A percentile compares a stretch with the other conserved stretches of the same genome.
phyloP scores from a whole-genome alignment of 2,888 invertebrate genomes.

The Idaea dimidiata region DNA sequence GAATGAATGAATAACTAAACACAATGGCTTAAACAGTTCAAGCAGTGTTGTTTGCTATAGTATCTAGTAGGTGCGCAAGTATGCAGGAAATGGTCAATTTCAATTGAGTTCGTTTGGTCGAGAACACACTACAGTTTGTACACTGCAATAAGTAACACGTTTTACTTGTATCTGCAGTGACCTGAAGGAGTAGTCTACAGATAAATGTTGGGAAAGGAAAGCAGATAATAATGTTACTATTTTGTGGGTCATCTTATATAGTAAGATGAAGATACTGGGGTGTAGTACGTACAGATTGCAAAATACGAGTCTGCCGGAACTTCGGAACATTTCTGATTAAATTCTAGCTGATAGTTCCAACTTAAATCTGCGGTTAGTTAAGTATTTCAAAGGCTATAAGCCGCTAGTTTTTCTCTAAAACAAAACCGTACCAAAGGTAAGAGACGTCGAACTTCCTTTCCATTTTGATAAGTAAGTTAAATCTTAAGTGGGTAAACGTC shows the following conservation, averaged over 20 bases:
- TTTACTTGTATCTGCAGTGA: not conserved
- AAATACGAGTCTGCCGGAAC: not conserved
- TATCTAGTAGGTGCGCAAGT: conserved; percentile 3
- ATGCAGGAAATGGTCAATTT: conserved; percentile 26
- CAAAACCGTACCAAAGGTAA: not conserved
- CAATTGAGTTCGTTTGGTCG: conserved; percentile 14
- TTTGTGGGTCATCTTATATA: not conserved
- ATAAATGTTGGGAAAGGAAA: not conserved
- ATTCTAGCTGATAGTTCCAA: not conserved
- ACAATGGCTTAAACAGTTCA: not conserved
- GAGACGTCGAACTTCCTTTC: not conserved
- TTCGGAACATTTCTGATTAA: not conserved
- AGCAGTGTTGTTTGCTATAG: not conserved
- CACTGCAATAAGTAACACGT: not conserved
- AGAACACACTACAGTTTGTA: not conserved
- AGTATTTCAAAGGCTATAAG: not conserved
- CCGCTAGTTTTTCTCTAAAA: not conserved
- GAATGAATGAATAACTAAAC: not conserved
- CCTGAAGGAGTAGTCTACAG: not conserved
- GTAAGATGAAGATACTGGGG: too few relatives aligned
- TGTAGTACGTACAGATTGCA: too few relatives aligned
- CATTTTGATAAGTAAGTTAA: not conserved
- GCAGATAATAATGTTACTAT: not conserved
- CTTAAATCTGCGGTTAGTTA: not conserved
- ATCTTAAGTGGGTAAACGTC: too few relatives aligned